phyloP scores from a whole-genome alignment of 1,140 invertebrate genomes.

The Cataglyphis hispanica region DNA sequence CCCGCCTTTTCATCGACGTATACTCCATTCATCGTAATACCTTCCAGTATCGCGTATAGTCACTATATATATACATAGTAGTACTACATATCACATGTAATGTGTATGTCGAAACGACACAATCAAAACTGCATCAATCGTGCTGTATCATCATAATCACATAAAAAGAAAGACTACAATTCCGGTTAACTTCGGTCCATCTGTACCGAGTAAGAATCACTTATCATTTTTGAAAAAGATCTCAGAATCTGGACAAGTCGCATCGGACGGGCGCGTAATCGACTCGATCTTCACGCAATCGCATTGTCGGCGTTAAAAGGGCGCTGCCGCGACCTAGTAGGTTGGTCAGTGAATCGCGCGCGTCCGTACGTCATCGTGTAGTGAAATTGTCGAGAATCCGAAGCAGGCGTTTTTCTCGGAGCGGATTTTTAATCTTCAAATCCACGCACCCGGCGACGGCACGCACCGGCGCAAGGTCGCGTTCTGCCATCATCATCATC shows the following conservation, averaged over 20 bases:
- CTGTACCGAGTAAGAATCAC: too few relatives aligned
- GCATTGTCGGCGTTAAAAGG: constrained; percentile 76
- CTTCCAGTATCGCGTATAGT: not conserved
- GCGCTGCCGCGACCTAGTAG: constrained; percentile 79
- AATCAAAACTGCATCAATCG: not conserved
- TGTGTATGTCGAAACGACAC: not conserved
- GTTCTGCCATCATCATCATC: not conserved
- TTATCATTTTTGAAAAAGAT: not conserved
- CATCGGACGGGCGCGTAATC: not conserved
- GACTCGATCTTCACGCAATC: constrained; percentile 32
- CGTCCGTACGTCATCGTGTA: constrained; percentile 37
- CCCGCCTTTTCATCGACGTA: constrained; percentile 44
- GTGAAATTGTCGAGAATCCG: constrained; percentile 5
- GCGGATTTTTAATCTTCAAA: not conserved
- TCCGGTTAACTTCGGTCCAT: not conserved
- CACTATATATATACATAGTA: too few relatives aligned
- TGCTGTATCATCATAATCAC: not conserved
- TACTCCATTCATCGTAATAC: constrained; percentile 65
- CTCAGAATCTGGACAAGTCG: constrained; percentile 1
- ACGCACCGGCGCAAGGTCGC: not conserved
- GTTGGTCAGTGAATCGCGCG: constrained; percentile 77
- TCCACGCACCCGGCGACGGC: not conserved
- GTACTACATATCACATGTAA: too few relatives aligned
- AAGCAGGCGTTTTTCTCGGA: not conserved
- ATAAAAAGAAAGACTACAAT: too few relatives aligned